Evolutionary conservation across 2,113 vertebrate species (phyloP).

Genomic region (Hiodon alosoides): DNA sequence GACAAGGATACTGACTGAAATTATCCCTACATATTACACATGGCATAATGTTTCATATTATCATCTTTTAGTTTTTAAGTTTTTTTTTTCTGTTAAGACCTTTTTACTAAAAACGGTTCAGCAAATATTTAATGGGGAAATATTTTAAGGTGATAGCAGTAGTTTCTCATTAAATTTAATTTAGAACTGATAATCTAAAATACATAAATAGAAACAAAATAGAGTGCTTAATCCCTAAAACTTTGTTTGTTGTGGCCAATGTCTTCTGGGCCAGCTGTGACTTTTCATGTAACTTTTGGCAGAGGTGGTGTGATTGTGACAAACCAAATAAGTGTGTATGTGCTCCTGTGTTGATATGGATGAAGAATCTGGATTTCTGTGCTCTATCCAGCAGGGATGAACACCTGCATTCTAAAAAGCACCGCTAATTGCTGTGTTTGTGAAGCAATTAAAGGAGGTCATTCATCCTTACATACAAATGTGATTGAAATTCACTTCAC

Average conservation of each 20-base stretch:
- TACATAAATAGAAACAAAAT: slow-evolving; percentile 27
- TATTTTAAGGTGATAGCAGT: slow-evolving; percentile 36
- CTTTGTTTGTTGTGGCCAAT: neutral
- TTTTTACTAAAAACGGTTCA: no score
- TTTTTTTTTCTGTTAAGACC: no score
- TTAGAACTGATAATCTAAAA: slow-evolving; percentile 42
- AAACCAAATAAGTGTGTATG: neutral
- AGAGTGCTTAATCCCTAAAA: neutral
- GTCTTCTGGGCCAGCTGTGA: no score
- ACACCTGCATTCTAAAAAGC: slow-evolving; percentile 18
- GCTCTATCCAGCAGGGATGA: slow-evolving; percentile 9
- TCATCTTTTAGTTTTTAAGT: no score
- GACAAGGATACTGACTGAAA: no score
- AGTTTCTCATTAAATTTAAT: slow-evolving; percentile 34
- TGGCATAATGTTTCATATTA: no score
- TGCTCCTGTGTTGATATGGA: neutral
- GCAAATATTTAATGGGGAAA: neutral
- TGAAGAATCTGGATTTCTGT: neutral
- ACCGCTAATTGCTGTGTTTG: slow-evolving; percentile 16
- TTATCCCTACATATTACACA: no score
- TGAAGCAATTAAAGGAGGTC: slow-evolving; percentile 20
- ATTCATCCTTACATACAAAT: slow-evolving; percentile 10
- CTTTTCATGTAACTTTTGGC: no score
- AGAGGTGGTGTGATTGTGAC: neutral
- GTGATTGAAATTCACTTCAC: neutral